phyloP scores from a whole-genome alignment of 1,140 invertebrate species.

The Fopius arisanus region DNA sequence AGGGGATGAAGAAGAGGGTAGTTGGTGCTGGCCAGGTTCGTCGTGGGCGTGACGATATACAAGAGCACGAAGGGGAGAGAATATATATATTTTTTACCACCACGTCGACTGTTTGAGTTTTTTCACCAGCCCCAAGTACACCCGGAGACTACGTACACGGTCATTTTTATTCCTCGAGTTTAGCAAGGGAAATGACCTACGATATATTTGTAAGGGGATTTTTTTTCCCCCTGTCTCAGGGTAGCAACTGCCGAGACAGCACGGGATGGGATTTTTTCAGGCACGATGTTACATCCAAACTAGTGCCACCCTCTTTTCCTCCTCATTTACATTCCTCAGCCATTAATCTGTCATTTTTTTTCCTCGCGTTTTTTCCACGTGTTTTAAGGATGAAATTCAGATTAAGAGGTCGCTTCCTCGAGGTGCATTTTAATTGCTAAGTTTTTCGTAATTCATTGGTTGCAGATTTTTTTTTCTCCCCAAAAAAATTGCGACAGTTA shows the following conservation, averaged over 20 bases:
- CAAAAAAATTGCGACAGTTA: too few species aligned
- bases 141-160: conserved; percentile 36
- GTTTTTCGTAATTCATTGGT: too few species aligned
- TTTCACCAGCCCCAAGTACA: conserved; percentile 22
- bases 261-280: conserved; percentile 38
- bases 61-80: background rate
- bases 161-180: conserved; percentile 55
- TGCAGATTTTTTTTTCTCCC: too few species aligned
- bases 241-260: conserved; percentile 37
- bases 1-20: background rate
- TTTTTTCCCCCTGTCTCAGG: conserved; percentile 36
- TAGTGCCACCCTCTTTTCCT: too few species aligned
- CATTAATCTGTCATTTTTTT: too few species aligned
- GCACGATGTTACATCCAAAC: too few species aligned
- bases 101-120: conserved; percentile 12
- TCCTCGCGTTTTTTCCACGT: too few species aligned
- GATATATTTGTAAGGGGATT: conserved; percentile 58
- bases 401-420: too few species aligned
- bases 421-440: too few species aligned
- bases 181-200: conserved; percentile 60
- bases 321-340: too few species aligned
- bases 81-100: background rate
- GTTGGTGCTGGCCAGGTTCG: background rate
- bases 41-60: background rate
- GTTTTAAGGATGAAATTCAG: too few species aligned